These are phyloP conservation scores for Pheucticus melanocephalus DNA, from an alignment of 2,113 vertebrate species.

Conservation along the genomic window DNA sequence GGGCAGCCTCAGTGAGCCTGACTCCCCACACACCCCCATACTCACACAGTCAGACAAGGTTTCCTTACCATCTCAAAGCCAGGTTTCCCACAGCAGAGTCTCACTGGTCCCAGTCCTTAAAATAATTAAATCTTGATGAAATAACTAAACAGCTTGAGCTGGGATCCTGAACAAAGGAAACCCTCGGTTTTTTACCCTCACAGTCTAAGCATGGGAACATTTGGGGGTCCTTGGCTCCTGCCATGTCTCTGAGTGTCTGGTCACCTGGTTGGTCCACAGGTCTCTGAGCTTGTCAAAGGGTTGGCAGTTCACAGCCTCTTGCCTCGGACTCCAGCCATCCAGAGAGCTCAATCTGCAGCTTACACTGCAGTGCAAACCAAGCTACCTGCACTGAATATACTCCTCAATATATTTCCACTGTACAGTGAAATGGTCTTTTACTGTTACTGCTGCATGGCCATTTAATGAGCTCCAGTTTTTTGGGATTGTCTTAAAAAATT, in stretches of 20 bases:
- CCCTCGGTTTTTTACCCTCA: background rate
- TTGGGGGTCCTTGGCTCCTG: background rate
- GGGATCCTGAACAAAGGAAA: background rate
- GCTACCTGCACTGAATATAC: background rate
- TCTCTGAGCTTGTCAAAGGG: background rate
- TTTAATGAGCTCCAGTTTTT: background rate
- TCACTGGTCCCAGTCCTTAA: background rate
- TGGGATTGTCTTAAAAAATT: background rate
- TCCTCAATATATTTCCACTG: background rate
- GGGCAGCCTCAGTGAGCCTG: background rate
- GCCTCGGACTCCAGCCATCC: background rate
- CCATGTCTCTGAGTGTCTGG: background rate
- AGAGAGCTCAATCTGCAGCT: background rate
- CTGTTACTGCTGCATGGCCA: background rate
- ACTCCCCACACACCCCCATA: too few relatives aligned
- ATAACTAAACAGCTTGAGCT: background rate
- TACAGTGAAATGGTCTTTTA: background rate
- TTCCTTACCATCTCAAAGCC: background rate
- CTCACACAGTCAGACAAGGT: background rate
- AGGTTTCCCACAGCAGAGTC: background rate
- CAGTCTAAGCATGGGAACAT: background rate
- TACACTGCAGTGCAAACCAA: background rate
- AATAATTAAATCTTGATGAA: background rate
- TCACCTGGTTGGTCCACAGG: background rate
- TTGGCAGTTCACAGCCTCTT: fast-evolving